Base-by-base conservation (phyloP, 53 echinoderm and acorn worm genomes). In the Echinarachnius parma region DNA sequence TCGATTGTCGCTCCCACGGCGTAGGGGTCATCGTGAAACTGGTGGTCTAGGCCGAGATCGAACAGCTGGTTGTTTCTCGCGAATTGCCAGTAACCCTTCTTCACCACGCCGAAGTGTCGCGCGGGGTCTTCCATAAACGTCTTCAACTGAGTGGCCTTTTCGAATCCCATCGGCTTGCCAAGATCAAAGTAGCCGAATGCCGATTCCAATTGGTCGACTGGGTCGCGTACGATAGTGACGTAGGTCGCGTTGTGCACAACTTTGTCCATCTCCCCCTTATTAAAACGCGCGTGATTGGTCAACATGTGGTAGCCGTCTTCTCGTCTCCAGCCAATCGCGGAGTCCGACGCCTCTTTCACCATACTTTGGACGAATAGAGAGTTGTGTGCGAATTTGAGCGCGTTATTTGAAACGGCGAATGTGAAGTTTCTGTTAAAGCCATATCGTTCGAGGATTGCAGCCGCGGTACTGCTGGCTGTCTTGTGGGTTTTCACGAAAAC, bases 231-330 rank as follows among this genome's bases (percentile, higher is more conserved):
- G 11, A 87, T 83, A 4, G 87, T 87, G 8, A 87, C 22, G 42
- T 78, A 87, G 4, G 75, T 78, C 8, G 87, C 87, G 36, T 83
- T 78, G 22, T 83, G 87, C 20, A 87, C 78, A 5, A 87, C 78
- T 2, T 5, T 64, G 8, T 87, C 79, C 87, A 87, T 87, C 37
- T 87, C 87, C 8, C 2, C 46, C 13, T 64, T 62, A 31, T 87
- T 83, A 48, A 78, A 87, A 10, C 87, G 48, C 0, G 79, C 87
- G 30, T 87, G 87, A 54, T 82, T 82, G 20, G 61, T 75, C 13
- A 82, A 53, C 36, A 82, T 62, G 31, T 67, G 8, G 32, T 67
- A 67, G n/a, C 67, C 67, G 31, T 67, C 67, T 1, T 31, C 50
- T 19, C 29, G 26, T 32, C 31, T 67, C 67, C 67, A 67, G 28